These are phyloP conservation scores for Lordiphosa andalusiaca DNA, from an alignment of 2,888 invertebrate species.

Conservation along the genomic window DNA sequence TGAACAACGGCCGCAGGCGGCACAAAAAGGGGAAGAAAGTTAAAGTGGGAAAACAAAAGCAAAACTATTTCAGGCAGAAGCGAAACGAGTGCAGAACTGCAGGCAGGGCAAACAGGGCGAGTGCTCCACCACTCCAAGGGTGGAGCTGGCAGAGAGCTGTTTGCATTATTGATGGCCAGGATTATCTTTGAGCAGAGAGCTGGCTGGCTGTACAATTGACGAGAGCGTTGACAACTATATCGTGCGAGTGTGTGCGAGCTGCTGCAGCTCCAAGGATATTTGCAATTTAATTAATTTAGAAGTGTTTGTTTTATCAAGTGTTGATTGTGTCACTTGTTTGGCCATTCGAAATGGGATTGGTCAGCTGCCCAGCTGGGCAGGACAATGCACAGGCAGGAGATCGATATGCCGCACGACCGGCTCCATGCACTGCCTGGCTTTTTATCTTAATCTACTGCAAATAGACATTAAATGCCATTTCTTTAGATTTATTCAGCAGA, in stretches of 20 bases:
- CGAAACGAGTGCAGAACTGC: constrained; percentile 29
- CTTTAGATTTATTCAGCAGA: constrained; percentile 70
- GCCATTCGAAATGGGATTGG: constrained; percentile 50
- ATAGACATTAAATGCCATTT: constrained; percentile 77
- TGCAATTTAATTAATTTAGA: constrained; percentile 76
- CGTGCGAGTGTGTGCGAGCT: constrained; percentile 25
- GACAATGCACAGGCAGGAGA: constrained; percentile 56
- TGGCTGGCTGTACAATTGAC: constrained; percentile 35
- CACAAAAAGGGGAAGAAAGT: constrained; percentile 3
- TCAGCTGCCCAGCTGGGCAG: constrained; percentile 26
- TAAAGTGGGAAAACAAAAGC: constrained; percentile 30
- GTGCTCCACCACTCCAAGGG: constrained; percentile 23
- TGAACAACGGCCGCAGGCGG: constrained; percentile 43
- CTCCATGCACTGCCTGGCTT: constrained; percentile 51
- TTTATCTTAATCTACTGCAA: constrained; percentile 75
- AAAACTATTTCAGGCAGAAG: constrained; percentile 29
- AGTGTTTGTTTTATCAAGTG: constrained; percentile 76
- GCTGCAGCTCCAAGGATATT: constrained; percentile 65
- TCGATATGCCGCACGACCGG: constrained; percentile 67
- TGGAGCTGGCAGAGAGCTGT: constrained; percentile 51
- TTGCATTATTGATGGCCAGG: constrained; percentile 73
- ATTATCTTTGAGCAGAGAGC: constrained; percentile 57
- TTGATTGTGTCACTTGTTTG: constrained; percentile 74
- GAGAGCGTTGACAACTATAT: constrained; percentile 53
- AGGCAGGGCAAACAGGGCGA: constrained; percentile 45